Conservation (phyloP, 2,888 invertebrate species). For the Erebia ligea region DNA sequence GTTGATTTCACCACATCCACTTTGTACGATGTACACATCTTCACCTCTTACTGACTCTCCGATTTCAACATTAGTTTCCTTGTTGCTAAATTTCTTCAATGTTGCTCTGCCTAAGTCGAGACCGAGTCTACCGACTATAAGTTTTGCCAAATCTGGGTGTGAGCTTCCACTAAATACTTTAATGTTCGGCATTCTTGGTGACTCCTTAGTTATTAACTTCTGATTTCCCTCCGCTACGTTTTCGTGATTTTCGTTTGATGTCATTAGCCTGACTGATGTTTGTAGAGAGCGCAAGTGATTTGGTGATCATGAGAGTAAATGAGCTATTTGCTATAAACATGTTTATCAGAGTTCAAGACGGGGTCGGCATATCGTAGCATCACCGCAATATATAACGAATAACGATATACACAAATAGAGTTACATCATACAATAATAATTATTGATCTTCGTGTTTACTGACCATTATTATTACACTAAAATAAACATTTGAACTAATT, state of each 20-base stretch:
- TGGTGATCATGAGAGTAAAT: constrained; percentile 54
- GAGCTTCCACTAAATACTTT: constrained; percentile 99
- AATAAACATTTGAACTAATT: constrained; percentile 2
- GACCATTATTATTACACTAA: constrained; percentile 3
- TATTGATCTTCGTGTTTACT: constrained; percentile 31
- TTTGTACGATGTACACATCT: constrained; percentile 96
- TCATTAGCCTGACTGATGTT: constrained; percentile 59
- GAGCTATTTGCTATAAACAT: constrained; percentile 59
- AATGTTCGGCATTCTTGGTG: constrained; percentile 96
- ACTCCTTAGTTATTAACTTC: constrained; percentile 40
- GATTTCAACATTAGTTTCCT: constrained; percentile 97
- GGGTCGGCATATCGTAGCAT: constrained; percentile 54
- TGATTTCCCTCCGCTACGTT: constrained; percentile 45
- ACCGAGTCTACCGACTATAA: constrained; percentile 96
- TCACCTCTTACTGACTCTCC: constrained; percentile 96
- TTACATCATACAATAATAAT: constrained; percentile 45
- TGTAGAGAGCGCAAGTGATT: constrained; percentile 55
- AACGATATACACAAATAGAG: constrained; percentile 40
- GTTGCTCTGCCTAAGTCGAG: constrained; percentile 98
- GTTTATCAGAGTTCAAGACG: constrained; percentile 71
- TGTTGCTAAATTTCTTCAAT: constrained; percentile 99
- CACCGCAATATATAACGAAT: constrained; percentile 53
- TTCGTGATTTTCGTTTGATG: constrained; percentile 54
- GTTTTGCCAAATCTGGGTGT: constrained; percentile 97
- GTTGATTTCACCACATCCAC: constrained; percentile 94